Percentiles rank a stretch among this genome's conserved stretches.
These are phyloP conservation scores for Latrodectus elegans DNA, from an alignment of 2,888 invertebrate genomes.

Conservation along the genomic window DNA sequence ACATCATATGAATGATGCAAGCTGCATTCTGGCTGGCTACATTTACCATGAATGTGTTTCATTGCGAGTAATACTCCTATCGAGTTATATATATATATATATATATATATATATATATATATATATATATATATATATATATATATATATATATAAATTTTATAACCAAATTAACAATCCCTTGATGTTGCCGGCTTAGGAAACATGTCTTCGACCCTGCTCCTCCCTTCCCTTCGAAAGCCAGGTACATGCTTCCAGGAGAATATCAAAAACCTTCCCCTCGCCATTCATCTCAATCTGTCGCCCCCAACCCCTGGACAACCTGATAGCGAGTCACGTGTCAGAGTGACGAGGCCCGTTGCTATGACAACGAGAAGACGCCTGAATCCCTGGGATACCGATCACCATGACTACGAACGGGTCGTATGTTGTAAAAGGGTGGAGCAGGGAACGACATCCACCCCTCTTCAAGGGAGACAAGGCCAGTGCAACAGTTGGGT, in stretches of 20 bases:
- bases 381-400: background rate
- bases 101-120: too few relatives aligned
- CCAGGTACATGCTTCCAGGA: background rate
- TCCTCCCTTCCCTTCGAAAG: background rate
- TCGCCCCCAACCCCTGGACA: background rate
- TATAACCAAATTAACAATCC: too few relatives aligned
- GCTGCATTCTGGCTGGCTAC: too few relatives aligned
- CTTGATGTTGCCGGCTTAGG: too few relatives aligned
- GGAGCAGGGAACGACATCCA: background rate
- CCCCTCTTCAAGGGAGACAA: background rate
- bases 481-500: too few relatives aligned
- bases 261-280: background rate
- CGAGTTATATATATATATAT: too few relatives aligned
- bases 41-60: too few relatives aligned
- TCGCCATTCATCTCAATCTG: background rate
- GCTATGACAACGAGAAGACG: background rate
- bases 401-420: background rate
- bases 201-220: too few relatives aligned
- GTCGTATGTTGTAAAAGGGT: background rate
- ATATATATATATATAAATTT: too few relatives aligned
- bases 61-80: too few relatives aligned
- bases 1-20: too few relatives aligned
- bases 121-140: too few relatives aligned
- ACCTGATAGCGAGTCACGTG: background rate
- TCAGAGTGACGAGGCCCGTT: background rate